These are phyloP conservation scores for Melanchra persicariae DNA, from an alignment of 2,888 invertebrate species.

Conservation along the genomic window DNA sequence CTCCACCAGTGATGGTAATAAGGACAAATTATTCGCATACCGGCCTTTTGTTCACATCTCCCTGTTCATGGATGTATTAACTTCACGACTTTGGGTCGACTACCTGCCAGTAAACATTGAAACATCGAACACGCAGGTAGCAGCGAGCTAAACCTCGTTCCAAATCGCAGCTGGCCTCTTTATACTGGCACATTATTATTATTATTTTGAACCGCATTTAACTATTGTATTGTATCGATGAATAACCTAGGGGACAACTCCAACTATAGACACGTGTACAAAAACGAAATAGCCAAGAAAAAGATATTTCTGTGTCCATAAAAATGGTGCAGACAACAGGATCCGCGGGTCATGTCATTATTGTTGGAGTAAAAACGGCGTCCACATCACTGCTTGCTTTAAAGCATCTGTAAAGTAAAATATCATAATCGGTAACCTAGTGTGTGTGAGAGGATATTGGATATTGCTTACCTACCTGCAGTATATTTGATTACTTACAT, in stretches of 20 bases:
- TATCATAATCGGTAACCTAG: background rate
- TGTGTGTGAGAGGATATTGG: slow-evolving; percentile 6
- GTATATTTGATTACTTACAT: slow-evolving; percentile 31
- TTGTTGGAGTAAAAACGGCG: background rate
- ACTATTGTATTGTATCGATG: slow-evolving; percentile 4
- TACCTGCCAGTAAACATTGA: slow-evolving; percentile 75
- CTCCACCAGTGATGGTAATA: slow-evolving; percentile 82
- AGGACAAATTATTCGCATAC: slow-evolving; percentile 87
- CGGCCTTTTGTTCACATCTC: slow-evolving; percentile 85
- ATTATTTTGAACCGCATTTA: slow-evolving; percentile 20
- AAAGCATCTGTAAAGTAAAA: slow-evolving; percentile 11
- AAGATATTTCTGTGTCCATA: background rate
- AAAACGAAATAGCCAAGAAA: background rate
- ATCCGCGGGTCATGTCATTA: background rate
- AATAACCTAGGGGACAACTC: slow-evolving; percentile 13
- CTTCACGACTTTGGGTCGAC: slow-evolving; percentile 75
- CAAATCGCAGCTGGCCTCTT: slow-evolving; percentile 43
- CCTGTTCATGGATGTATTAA: slow-evolving; percentile 81
- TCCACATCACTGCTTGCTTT: background rate
- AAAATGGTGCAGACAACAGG: slow-evolving; percentile 6
- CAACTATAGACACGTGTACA: slow-evolving; percentile 2
- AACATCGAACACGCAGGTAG: slow-evolving; percentile 66
- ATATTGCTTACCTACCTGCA: slow-evolving; percentile 24
- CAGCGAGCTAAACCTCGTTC: slow-evolving; percentile 50
- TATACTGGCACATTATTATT: slow-evolving; percentile 47